Conservation (phyloP, 2,797 vertebrate species). For the Pangasius krempfi region DNA sequence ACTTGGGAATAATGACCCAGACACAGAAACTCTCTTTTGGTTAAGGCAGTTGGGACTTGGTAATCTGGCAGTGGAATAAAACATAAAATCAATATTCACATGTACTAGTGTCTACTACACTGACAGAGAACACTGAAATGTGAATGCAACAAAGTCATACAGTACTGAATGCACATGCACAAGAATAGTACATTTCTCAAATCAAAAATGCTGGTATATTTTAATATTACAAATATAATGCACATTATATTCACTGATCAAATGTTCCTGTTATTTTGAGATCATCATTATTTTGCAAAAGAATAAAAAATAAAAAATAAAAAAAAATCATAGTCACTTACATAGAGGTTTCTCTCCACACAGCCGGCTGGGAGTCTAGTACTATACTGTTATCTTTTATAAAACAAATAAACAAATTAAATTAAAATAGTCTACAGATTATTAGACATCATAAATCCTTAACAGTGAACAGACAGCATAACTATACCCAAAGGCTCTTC, state of each 20-base stretch:
- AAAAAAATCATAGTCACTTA: constrained; percentile 70
- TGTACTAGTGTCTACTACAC: too few species aligned
- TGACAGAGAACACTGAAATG: not conserved
- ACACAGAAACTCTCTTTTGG: constrained; percentile 67
- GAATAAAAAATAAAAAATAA: not conserved
- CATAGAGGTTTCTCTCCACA: constrained; percentile 65
- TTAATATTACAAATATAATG: not conserved
- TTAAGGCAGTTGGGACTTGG: constrained; percentile 49
- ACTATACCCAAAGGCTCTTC: constrained; percentile 74
- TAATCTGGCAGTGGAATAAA: constrained; percentile 40
- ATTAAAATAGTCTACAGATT: not conserved
- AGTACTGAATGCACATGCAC: not conserved
- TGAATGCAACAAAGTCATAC: not conserved
- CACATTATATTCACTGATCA: not conserved
- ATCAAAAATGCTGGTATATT: not conserved
- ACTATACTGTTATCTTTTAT: constrained; percentile 76
- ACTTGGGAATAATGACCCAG: constrained; percentile 67
- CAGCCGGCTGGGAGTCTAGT: constrained; percentile 78
- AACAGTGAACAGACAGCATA: constrained; percentile 30
- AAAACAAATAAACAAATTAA: constrained; percentile 48
- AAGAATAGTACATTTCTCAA: not conserved
- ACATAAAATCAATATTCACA: constrained; percentile 40
- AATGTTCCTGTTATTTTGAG: not conserved
- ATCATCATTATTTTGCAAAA: not conserved
- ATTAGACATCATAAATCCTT: not conserved